Evolutionary conservation across 2,888 invertebrate genomes (phyloP).

Genomic region (Dioctria rufipes): DNA sequence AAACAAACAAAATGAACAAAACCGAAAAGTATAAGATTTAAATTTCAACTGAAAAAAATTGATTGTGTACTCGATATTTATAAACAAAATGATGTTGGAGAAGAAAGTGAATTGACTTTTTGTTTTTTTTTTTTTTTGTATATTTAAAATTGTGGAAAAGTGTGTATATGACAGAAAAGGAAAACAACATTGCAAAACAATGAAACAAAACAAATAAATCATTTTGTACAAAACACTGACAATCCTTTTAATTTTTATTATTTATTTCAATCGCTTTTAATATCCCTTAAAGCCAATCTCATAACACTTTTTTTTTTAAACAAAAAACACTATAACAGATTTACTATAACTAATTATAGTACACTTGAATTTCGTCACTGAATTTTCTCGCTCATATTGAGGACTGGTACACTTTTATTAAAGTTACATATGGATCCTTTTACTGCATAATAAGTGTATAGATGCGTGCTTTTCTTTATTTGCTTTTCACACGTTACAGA

Average conservation of each 20-base stretch:
- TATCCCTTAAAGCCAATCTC: too few species aligned
- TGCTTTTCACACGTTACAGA: too few species aligned
- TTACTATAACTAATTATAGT: too few species aligned
- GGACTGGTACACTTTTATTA: too few species aligned
- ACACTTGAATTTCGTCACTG: too few species aligned
- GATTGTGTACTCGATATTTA: neutral
- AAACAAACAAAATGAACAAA: neutral
- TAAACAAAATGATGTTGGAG: neutral
- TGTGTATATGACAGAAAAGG: neutral
- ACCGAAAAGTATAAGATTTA: neutral
- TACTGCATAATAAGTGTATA: too few species aligned
- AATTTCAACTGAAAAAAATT: too few species aligned
- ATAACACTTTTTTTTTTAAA: too few species aligned
- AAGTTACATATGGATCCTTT: too few species aligned
- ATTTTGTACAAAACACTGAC: slow-evolving; percentile 22
- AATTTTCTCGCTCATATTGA: too few species aligned
- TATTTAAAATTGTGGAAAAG: neutral
- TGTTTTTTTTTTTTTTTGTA: neutral
- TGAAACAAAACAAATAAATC: slow-evolving; percentile 18
- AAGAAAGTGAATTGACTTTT: neutral
- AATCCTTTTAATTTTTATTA: slow-evolving; percentile 6
- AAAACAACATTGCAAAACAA: neutral
- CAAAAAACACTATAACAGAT: too few species aligned
- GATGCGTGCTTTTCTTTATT: too few species aligned
- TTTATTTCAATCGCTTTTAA: neutral